A percentile compares a stretch with the other conserved stretches of the same genome.
These are phyloP conservation scores for Papilio helenus DNA, from an alignment of 1,140 invertebrate species.

Conservation along the genomic window DNA sequence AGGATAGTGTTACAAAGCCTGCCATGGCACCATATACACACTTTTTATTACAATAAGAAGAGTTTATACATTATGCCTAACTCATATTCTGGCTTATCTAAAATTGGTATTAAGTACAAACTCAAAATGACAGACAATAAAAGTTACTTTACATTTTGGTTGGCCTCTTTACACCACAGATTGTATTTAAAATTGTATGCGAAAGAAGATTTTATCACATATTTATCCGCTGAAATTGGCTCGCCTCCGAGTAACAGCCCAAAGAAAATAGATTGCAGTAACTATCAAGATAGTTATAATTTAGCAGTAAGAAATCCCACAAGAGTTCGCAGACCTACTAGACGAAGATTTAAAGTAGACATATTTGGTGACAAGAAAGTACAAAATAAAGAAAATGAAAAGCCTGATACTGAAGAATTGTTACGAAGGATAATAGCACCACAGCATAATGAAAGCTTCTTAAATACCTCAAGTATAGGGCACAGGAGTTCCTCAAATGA, in stretches of 20 bases:
- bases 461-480: slow-evolving; percentile 58
- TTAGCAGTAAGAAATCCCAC: slow-evolving; percentile 77
- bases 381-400: slow-evolving; percentile 89
- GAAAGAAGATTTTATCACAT: slow-evolving; percentile 87
- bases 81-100: slow-evolving; percentile 81
- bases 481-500: slow-evolving; percentile 72
- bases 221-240: slow-evolving; percentile 86
- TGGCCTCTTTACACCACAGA: slow-evolving; percentile 89
- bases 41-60: slow-evolving; percentile 89
- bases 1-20: slow-evolving; percentile 79
- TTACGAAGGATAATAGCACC: slow-evolving; percentile 67
- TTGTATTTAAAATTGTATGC: slow-evolving; percentile 89
- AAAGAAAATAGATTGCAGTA: slow-evolving; percentile 73
- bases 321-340: slow-evolving; percentile 62
- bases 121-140: slow-evolving; percentile 89
- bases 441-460: slow-evolving; percentile 67
- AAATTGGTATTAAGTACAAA: slow-evolving; percentile 88
- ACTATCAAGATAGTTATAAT: slow-evolving; percentile 82
- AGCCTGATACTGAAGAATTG: slow-evolving; percentile 82
- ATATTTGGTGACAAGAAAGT: slow-evolving; percentile 82
- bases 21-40: slow-evolving; percentile 89
- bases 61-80: slow-evolving; percentile 86
- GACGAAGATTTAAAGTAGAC: slow-evolving; percentile 72
- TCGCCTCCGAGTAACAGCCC: slow-evolving; percentile 70
- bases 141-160: slow-evolving; percentile 89